Evolutionary conservation across 2,797 vertebrate genomes (phyloP), one percentile per base, ranked within the genome.

Genomic region (Siniperca scherzeri): DNA sequence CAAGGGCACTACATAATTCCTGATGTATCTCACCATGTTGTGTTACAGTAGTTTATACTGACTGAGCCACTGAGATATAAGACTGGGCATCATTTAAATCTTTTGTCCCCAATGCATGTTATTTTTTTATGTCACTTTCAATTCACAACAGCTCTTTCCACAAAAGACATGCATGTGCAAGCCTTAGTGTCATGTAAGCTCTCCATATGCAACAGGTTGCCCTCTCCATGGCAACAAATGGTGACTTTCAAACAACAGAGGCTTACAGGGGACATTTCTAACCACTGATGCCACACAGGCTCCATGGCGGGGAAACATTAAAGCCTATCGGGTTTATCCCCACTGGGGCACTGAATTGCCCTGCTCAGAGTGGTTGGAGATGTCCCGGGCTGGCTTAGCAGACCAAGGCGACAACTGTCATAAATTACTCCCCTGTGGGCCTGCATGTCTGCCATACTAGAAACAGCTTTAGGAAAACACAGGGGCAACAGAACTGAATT

Each of bases 331-430:
- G 87, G 92, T 94, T 95, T 93, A 93, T 89, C 90, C 93, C 93
- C 94, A 85, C 70, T 38, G 89, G 93, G 89, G 72, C 81, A 62
- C 87, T 91, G 93, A 94, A 95, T 84, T 84, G 92, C 86, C 82
- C 82, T 21, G 77, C 92, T 92, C 88, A 86, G 91, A 94, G 89
- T 86, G 90, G 88, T 75, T 86, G 84, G 90, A 94, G 88, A 93
- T 91, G 92, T 90, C 89, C 91, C 44, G 74, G 46, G 56, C 80
- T 80, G 89, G 93, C 93, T 95, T 94, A 95, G 83, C 92, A 91
- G 90, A 95, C 94, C 89, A 91, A 93, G 93, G 94, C 85, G 94
- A 95, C 95, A 95, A 95, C 94, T 95, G 95, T 95, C 94, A 94
- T 86, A 94, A 95, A 96, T 94, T 65, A 94, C 85, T 94, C 95